Evolutionary conservation across 92 coral and sea anemone species (phyloP).

Genomic region (Muricea muricata): DNA sequence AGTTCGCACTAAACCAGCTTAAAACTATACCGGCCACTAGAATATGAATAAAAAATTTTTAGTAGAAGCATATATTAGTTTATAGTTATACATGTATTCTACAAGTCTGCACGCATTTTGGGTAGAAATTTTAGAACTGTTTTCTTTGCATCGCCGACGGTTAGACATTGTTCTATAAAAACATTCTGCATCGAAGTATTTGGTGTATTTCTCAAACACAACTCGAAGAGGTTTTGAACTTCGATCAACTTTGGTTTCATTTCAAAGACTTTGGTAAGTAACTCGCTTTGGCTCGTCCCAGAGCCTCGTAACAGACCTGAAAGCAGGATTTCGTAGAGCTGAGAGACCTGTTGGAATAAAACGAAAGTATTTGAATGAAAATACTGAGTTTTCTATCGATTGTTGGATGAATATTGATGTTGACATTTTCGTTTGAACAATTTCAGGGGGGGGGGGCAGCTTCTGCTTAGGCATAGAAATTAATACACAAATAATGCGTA

Average conservation of each 20-base stretch:
- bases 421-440: too few species aligned
- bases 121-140: slow-evolving; percentile 30
- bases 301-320: slow-evolving; percentile 1
- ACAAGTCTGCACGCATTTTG: slow-evolving; percentile 9
- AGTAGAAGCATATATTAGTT: too few species aligned
- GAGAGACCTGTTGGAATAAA: background rate
- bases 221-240: slow-evolving; percentile 11
- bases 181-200: background rate
- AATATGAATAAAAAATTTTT: too few species aligned
- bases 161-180: background rate
- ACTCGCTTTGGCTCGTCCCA: slow-evolving; percentile 30
- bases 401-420: too few species aligned
- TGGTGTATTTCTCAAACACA: slow-evolving; percentile 7
- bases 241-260: slow-evolving; percentile 19
- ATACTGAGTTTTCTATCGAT: too few species aligned
- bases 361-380: too few species aligned
- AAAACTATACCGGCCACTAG: too few species aligned
- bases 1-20: too few species aligned
- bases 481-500: too few species aligned
- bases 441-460: too few species aligned
- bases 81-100: too few species aligned
- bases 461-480: too few species aligned
- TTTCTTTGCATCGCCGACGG: slow-evolving; percentile 18
- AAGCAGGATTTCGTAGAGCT: slow-evolving; percentile 31
- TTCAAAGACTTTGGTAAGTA: slow-evolving; percentile 8